These are phyloP conservation scores for Porites rus DNA, from an alignment of 92 coral and sea anemone species.

Conservation along the genomic window DNA sequence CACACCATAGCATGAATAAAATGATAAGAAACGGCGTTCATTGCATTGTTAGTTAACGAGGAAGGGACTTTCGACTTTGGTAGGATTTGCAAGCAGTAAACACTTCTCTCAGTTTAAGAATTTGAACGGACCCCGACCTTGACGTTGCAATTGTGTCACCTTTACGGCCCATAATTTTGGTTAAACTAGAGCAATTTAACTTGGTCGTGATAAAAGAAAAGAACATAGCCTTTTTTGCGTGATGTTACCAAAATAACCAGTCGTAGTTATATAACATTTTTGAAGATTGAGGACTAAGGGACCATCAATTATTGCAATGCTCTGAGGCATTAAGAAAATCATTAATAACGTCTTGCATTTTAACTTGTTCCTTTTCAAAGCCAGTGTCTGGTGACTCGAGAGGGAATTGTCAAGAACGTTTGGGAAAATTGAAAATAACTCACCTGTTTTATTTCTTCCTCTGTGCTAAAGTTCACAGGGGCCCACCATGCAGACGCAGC, in stretches of 20 bases:
- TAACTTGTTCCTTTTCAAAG: background rate
- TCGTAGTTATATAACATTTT: background rate
- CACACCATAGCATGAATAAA: background rate
- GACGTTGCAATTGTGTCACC: background rate
- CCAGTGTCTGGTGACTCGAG: background rate
- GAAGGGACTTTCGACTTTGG: background rate
- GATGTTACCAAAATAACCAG: background rate
- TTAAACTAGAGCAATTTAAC: background rate
- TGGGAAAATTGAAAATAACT: slow-evolving; percentile 2
- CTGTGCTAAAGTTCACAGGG: slow-evolving; percentile 25
- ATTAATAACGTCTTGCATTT: background rate
- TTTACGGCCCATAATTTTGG: background rate
- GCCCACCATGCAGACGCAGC: too few relatives aligned
- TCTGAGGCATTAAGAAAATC: slow-evolving; percentile 24
- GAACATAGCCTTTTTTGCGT: background rate
- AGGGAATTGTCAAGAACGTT: background rate
- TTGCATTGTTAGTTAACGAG: background rate
- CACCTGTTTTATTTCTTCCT: slow-evolving; percentile 85
- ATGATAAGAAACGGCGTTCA: background rate
- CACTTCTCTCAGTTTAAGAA: background rate
- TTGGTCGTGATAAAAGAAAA: background rate
- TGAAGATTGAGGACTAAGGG: background rate
- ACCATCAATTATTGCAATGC: background rate
- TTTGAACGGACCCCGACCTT: background rate
- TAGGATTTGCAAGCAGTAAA: slow-evolving; percentile 2